Evolutionary conservation across 2,113 vertebrate genomes (phyloP), one percentile per base, ranked within the genome.

Genomic region (Syrmaticus mikado): DNA sequence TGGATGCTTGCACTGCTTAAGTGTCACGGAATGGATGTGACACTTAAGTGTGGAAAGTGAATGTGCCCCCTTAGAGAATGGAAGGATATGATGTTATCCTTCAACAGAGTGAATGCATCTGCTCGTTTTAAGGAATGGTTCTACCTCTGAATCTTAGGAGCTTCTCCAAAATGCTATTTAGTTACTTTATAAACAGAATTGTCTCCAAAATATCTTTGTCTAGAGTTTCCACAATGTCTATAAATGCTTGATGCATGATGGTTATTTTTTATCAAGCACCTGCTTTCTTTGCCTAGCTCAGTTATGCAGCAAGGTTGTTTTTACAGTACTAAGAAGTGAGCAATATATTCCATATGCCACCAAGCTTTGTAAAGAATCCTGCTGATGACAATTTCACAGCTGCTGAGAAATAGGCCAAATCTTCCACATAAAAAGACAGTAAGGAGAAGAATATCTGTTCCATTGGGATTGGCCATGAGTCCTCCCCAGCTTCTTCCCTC

Each of bases 301-400:
- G 91, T 97, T 95, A 95, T 92, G 87, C 82, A 95, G 87, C 34
- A 94, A 95, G 85, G 87, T 79, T 95, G 91, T 79, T 88, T 87
- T 82, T 84, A 36, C 82, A 75, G 84, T 91, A 91, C 71, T 96
- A 85, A 95, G 95, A 97, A 96, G 88, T 90, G 91, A 97, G 90
- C 91, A 95, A 62, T 95, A 86, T 96, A 92, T 93, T 96, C 90
- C 93, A 88, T 94, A 91, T 94, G 92, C 91, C 87, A 95, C 93
- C 85, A 85, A 93, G 93, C 95, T 97, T 96, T 95, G 96, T 96
- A 92, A 96, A 90, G 96, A 96, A 96, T 91, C 82, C 77, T 93
- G 86, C 8, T 87, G 95, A 96, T 92, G 92, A 92, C 93, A 96
- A 41, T 95, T 90, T 94, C 96, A 82, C 92, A 97, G 97, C 97